Evolutionary conservation across 2,113 vertebrate species (phyloP).

Genomic region (Xiphias gladius): DNA sequence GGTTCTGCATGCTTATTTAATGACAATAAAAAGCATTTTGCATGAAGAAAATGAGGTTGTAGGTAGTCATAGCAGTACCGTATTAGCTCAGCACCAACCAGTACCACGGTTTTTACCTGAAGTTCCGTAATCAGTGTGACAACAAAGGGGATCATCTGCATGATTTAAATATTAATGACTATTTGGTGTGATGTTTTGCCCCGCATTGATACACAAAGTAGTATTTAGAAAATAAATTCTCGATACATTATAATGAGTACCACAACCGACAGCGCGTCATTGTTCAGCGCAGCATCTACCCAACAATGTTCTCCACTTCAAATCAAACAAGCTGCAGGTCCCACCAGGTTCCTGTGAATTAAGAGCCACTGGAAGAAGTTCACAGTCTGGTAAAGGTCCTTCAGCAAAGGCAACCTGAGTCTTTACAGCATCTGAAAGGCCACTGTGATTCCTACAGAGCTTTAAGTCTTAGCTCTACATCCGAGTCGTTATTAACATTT

Average conservation of each 20-base stretch:
- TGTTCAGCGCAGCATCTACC: slow-evolving; percentile 32
- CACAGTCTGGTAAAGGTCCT: slow-evolving; percentile 29
- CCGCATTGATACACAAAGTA: neutral
- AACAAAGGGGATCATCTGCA: neutral
- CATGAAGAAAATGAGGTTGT: neutral
- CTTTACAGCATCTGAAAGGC: neutral
- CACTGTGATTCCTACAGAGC: neutral
- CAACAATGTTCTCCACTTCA: slow-evolving; percentile 30
- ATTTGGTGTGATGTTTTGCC: neutral
- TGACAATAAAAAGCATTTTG: neutral
- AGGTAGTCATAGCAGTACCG: neutral
- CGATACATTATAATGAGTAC: neutral
- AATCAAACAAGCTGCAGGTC: slow-evolving; percentile 36
- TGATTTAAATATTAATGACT: too few species aligned
- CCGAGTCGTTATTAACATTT: neutral
- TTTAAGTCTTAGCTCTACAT: neutral
- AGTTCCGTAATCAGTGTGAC: neutral
- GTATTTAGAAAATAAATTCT: neutral
- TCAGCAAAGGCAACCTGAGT: slow-evolving; percentile 18
- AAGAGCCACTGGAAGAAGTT: slow-evolving; percentile 5
- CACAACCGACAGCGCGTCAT: neutral
- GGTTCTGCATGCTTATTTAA: too few species aligned
- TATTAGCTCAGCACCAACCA: too few species aligned
- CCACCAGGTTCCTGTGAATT: slow-evolving; percentile 6
- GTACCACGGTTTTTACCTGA: too few species aligned